These are phyloP conservation scores for Chascanopsetta lugubris DNA, from an alignment of 2,113 vertebrate genomes.

Conservation along the genomic window DNA sequence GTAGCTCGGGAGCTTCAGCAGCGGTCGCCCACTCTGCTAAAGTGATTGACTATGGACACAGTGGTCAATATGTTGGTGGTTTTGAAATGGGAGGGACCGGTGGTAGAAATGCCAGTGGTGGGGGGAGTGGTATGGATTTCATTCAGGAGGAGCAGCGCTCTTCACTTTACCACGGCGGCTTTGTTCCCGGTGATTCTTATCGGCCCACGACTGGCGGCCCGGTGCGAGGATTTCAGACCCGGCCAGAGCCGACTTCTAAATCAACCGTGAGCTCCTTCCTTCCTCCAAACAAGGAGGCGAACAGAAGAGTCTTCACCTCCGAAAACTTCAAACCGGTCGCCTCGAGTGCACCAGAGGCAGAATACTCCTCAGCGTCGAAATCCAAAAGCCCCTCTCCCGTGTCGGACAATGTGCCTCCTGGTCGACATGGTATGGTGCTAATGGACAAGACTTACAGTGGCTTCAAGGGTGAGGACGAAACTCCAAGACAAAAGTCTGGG, in stretches of 20 bases:
- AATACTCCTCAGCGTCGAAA: neutral
- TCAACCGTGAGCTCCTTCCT: constrained; percentile 1
- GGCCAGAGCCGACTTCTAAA: neutral
- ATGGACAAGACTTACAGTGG: no score
- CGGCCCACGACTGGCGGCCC: neutral
- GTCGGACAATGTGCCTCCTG: no score
- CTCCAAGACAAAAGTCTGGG: no score
- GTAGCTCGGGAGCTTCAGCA: constrained; percentile 43
- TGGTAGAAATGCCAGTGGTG: constrained; percentile 32
- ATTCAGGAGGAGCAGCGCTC: constrained; percentile 42
- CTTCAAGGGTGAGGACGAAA: no score
- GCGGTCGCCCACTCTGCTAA: constrained; percentile 81
- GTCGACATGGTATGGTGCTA: no score
- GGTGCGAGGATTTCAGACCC: neutral
- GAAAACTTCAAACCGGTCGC: no score
- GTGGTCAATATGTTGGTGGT: constrained; percentile 84
- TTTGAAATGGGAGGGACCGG: constrained; percentile 61
- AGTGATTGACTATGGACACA: constrained; percentile 94
- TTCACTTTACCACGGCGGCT: constrained; percentile 8
- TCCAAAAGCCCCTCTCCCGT: no score
- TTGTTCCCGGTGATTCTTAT: constrained; percentile 8
- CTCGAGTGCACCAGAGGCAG: constrained; percentile 7
- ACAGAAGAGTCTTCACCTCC: constrained; percentile 18
- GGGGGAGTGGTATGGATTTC: constrained; percentile 3
- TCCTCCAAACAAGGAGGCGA: constrained; percentile 34